These are phyloP conservation scores for Leucoma salicis DNA, from an alignment of 2,888 invertebrate genomes.

Conservation along the genomic window DNA sequence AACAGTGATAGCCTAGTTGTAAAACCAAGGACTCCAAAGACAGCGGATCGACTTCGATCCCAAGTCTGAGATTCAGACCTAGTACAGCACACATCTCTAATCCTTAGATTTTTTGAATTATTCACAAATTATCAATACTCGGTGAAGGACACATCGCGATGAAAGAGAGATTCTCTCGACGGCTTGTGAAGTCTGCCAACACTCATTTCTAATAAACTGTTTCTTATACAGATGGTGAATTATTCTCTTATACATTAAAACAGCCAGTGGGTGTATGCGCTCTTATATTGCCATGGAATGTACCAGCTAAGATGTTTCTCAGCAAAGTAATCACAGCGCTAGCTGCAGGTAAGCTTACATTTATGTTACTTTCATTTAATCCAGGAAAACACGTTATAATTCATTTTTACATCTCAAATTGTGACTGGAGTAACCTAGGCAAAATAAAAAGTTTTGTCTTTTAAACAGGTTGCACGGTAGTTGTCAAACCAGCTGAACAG, in stretches of 20 bases:
- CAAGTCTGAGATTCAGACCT: too few species aligned
- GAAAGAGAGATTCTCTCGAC: too few species aligned
- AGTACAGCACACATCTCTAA: too few species aligned
- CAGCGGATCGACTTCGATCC: too few species aligned
- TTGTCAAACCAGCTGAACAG: conserved; percentile 97
- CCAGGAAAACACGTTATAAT: too few species aligned
- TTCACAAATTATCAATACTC: too few species aligned
- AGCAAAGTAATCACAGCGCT: conserved; percentile 93
- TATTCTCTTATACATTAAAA: conserved; percentile 86
- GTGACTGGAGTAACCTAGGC: neutral
- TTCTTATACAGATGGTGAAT: conserved; percentile 83
- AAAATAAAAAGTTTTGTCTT: neutral
- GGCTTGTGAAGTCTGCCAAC: too few species aligned
- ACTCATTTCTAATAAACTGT: too few species aligned
- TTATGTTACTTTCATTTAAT: neutral
- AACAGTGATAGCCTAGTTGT: too few species aligned
- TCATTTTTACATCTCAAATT: neutral
- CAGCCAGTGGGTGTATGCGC: conserved; percentile 88
- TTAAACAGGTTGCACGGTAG: conserved; percentile 87
- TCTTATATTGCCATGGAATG: conserved; percentile 96
- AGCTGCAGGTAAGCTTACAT: conserved; percentile 58
- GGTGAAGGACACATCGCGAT: too few species aligned
- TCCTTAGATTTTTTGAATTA: too few species aligned
- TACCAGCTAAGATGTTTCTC: conserved; percentile 92
- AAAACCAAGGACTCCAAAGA: too few species aligned